phyloP scores from a whole-genome alignment of 2,113 vertebrate genomes.

The Guaruba guarouba region DNA sequence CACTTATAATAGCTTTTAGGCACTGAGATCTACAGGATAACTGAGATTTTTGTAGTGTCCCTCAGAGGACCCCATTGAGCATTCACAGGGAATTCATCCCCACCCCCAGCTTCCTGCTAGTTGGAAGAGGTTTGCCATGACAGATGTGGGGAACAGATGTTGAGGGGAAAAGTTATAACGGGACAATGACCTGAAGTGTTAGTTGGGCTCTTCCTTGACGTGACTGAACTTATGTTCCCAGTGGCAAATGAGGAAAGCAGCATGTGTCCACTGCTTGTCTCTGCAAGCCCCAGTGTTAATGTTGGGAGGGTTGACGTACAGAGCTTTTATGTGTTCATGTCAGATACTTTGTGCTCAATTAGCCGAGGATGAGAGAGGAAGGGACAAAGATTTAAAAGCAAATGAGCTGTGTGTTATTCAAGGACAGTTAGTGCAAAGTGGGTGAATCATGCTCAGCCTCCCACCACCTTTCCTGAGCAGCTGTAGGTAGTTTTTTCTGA shows the following conservation, averaged over 20 bases:
- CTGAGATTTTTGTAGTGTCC: not conserved
- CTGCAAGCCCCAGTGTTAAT: not conserved
- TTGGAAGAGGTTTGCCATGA: constrained; percentile 12
- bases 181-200: constrained; percentile 34
- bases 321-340: not conserved
- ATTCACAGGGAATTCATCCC: constrained; percentile 23
- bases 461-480: not conserved
- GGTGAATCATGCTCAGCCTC: not conserved
- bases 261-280: not conserved
- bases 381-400: not conserved
- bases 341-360: not conserved
- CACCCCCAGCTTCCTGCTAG: constrained; percentile 43
- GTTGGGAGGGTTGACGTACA: not conserved
- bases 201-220: not conserved
- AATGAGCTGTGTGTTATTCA: not conserved
- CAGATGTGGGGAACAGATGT: constrained; percentile 62
- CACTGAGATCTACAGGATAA: not conserved
- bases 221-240: not conserved
- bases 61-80: not conserved
- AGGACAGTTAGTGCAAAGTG: not conserved
- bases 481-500: not conserved
- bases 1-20: not conserved
- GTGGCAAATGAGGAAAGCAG: not conserved
- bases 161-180: not conserved
- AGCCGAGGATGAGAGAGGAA: not conserved